Base-by-base conservation (phyloP, 2,888 invertebrate genomes). In the Drosophila neonasuta region DNA sequence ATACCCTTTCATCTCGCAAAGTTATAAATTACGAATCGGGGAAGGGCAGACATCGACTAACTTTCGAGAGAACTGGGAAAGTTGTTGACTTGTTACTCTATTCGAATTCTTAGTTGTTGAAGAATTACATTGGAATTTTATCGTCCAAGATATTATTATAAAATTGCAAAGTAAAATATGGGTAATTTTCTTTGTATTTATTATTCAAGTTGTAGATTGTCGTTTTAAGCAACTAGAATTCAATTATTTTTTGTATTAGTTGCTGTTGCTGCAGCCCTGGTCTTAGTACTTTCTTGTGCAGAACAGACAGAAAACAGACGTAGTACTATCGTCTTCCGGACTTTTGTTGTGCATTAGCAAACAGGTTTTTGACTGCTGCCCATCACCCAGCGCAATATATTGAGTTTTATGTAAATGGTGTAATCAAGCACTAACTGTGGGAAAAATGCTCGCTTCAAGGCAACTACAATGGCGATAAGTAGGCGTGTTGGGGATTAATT, bases 381-480 rank as follows among this genome's bases (percentile, higher is more conserved):
- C 39, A 67, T 32, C 50, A 41, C 39, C 39, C 39, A 41, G 39
- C 39, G 39, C 39, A 41, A 41, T 41, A 41, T 55, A 64, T 66
- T 50, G 46, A 46, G 42, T 50, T 51, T 52, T 36, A 64, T 74
- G 36, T 58, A 77, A 77, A 54, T 65, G 62, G 65, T 66, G 61
- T 79, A 81, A 81, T 78, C 73, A 79, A 52, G 48, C 45, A 56
- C 42, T 34, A 42, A 68, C 62, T 81, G 77, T 79, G 77, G 77
- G 70, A 77, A 82, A 74, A 70, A 68, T 59, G 56, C 24, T 42
- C 39, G 73, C 65, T 68, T 73, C 80, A 86, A 86, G 77, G 76
- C 84, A 87, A 77, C 39, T 41, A 41, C 39, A 41, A 79, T 76
- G 74, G 68, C 74, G 66, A 73, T 80, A 79, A 79, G 77, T 87